Percentiles rank a stretch among this genome's conserved stretches.
Evolutionary conservation across 2,797 vertebrate species (phyloP).

Genomic region (Sarcoramphus papa): DNA sequence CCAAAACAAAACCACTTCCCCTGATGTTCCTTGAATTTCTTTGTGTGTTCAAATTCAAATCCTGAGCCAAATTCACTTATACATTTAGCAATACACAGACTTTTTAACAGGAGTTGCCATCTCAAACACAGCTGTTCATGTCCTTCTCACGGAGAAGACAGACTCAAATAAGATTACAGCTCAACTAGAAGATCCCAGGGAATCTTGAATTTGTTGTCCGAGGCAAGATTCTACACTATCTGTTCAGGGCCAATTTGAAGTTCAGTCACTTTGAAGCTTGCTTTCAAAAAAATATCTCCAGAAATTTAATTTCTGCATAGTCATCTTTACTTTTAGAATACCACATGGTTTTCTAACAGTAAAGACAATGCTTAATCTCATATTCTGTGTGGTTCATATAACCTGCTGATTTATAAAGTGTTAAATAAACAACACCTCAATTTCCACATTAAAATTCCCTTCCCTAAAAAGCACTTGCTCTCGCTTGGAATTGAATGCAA

Average conservation of each 20-base stretch:
- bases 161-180: neutral
- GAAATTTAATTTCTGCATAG: neutral
- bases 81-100: neutral
- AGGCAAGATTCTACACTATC: neutral
- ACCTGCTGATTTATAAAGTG: neutral
- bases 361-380: neutral
- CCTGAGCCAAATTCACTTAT: neutral
- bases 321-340: neutral
- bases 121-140: neutral
- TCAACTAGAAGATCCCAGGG: neutral
- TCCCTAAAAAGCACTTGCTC: neutral
- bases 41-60: neutral
- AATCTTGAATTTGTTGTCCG: neutral
- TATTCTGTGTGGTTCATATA: neutral
- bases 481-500: neutral
- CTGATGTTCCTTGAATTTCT: neutral
- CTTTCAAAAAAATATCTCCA: neutral
- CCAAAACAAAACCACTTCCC: neutral
- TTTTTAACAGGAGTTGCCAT: neutral
- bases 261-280: neutral
- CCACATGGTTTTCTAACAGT: neutral
- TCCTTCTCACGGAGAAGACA: neutral
- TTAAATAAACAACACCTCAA: neutral
- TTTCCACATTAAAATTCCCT: neutral
- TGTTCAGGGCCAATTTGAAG: neutral